A percentile compares a stretch with the other conserved stretches of the same genome.
phyloP scores from a whole-genome alignment of 1,140 invertebrate species.

The Pseudomyrmex concolor region DNA sequence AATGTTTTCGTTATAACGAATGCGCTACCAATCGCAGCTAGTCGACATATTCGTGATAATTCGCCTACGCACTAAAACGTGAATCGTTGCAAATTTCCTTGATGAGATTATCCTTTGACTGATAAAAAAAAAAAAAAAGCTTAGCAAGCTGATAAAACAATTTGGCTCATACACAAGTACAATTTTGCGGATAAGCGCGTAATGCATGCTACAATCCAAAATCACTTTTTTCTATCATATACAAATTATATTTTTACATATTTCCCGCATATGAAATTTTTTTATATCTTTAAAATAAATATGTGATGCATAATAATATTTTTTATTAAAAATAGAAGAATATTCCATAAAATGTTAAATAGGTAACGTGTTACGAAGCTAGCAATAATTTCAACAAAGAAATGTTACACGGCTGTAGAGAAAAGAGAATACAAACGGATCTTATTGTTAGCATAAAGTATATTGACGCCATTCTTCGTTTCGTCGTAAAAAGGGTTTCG shows the following conservation, averaged over 20 bases:
- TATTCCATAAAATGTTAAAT: slow-evolving; percentile 2
- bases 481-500: slow-evolving; percentile 52
- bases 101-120: slow-evolving; percentile 27
- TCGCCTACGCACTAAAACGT: slow-evolving; percentile 1
- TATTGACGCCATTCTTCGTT: slow-evolving; percentile 56
- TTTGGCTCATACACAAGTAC: neutral
- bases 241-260: too few relatives aligned
- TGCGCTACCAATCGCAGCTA: slow-evolving; percentile 12
- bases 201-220: neutral
- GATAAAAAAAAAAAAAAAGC: neutral
- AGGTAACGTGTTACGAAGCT: neutral
- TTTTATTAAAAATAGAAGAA: too few relatives aligned
- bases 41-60: slow-evolving; percentile 23
- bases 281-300: too few relatives aligned
- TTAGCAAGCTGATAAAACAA: slow-evolving; percentile 24
- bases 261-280: too few relatives aligned
- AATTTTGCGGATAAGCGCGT: slow-evolving; percentile 16
- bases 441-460: slow-evolving; percentile 48
- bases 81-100: slow-evolving; percentile 8
- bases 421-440: slow-evolving; percentile 40
- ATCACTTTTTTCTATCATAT: neutral
- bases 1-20: slow-evolving; percentile 32
- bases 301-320: too few relatives aligned
- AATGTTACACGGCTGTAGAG: slow-evolving; percentile 5
- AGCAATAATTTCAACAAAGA: neutral